These are phyloP conservation scores for Sphaerodactylus townsendi DNA, from an alignment of 2,113 vertebrate species.

Conservation along the genomic window DNA sequence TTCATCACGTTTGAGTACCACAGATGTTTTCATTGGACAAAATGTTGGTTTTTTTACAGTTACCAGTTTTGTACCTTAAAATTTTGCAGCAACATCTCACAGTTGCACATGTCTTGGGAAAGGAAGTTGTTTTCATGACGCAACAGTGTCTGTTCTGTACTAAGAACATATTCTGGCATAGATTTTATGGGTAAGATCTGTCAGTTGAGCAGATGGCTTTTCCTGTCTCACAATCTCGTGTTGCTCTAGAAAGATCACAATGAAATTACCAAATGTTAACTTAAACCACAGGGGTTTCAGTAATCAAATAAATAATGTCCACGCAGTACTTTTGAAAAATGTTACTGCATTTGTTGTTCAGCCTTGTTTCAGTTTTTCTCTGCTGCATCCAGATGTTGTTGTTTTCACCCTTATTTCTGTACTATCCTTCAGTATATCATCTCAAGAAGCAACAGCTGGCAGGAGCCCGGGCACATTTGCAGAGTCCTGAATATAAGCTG, in stretches of 20 bases:
- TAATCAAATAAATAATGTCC: not conserved
- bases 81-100: not conserved
- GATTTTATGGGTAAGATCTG: no score
- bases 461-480: conserved; percentile 77
- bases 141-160: not conserved
- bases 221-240: not conserved
- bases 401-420: conserved; percentile 7
- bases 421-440: conserved; percentile 81
- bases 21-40: not conserved
- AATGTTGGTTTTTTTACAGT: conserved; percentile 14
- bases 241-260: not conserved
- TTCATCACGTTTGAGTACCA: not conserved
- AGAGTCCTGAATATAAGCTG: conserved; percentile 88
- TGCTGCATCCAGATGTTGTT: not conserved
- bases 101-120: not conserved
- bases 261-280: not conserved
- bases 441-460: conserved; percentile 84
- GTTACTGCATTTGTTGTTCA: not conserved
- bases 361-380: not conserved
- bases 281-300: not conserved
- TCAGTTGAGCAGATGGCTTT: not conserved
- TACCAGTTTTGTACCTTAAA: not conserved
- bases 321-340: not conserved
- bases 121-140: not conserved
- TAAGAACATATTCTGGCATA: not conserved